Base-by-base conservation (phyloP, 1,140 invertebrate species). In the Drosophila athabasca region DNA sequence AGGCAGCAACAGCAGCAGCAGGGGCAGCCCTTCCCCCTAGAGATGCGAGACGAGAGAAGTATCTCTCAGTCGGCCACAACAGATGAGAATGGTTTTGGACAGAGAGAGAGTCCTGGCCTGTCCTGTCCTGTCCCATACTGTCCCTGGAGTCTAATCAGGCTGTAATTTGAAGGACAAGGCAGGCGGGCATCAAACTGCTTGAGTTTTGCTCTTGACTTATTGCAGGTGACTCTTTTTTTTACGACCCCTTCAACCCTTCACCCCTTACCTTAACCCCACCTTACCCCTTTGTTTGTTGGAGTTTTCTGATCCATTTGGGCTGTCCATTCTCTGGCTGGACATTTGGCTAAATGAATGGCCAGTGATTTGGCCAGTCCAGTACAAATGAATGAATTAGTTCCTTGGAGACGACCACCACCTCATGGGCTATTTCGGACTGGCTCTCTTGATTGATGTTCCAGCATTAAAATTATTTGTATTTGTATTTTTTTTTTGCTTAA, bases 361-460 rank as follows among this genome's bases (percentile, higher is more conserved):
- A 79, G 82, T 78, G 75, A 87, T 87, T 87, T 85, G 49, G 55
- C 39, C 24, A 5, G 24, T 26, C 24, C 24, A 44, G 41, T 72
- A 61, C 57, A 80, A 84, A 87, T 88, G 75, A 88, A 87, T 88
- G 82, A 87, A 85, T 85, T 87, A 87, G 82, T 82, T 87, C 82
- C 79, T 79, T 69, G 53, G 82, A 87, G 82, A 82, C 54, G 73
- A 22, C 17, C 22, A 49, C 11, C 9, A 58, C 44, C 19, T 70
- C 19, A 22, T 43, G 39, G 22, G 19, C 15, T 26, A 48, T 8
- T n/a, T 54, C 29, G 44, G 15, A 17, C 26, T 24, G n/a, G 39
- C 8, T 49, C 44, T 22, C 55, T 26, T 53, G 74, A 55, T 75
- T 31, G 66, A 69, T 77, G 59, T 50, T 45, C 39, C 49, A 4